Percentiles rank a stretch among this genome's conserved stretches.
phyloP scores from a whole-genome alignment of 2,113 vertebrate genomes.

The Gallinago media region DNA sequence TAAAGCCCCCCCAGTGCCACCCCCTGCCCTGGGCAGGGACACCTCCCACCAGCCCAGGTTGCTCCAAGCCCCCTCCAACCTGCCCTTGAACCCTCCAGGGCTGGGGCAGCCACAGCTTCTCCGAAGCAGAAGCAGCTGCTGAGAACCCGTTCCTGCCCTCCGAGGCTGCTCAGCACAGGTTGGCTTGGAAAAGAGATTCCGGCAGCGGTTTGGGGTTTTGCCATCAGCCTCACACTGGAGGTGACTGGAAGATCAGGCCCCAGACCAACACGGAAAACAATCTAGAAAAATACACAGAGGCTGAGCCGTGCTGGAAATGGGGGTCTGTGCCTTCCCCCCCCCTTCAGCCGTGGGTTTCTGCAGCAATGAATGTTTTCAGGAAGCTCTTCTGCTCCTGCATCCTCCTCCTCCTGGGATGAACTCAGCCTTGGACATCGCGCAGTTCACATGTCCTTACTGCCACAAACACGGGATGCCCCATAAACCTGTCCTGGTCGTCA shows the following conservation, averaged over 20 bases:
- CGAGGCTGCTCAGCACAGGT: neutral
- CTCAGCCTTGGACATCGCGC: neutral
- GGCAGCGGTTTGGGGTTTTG: neutral
- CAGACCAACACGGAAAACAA: neutral
- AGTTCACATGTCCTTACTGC: neutral
- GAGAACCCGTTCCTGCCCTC: neutral
- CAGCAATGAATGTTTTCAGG: neutral
- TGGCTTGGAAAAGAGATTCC: neutral
- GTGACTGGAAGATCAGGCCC: neutral
- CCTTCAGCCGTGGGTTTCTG: accelerated
- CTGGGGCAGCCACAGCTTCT: too few relatives aligned
- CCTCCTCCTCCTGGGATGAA: neutral
- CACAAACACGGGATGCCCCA: neutral
- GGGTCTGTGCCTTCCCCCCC: neutral
- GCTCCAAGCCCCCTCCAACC: neutral
- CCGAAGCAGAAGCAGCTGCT: neutral
- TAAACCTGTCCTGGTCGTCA: neutral
- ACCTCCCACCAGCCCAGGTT: too few relatives aligned
- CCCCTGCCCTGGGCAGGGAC: too few relatives aligned
- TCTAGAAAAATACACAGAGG: neutral
- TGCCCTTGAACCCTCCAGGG: neutral
- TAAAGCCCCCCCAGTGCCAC: too few relatives aligned
- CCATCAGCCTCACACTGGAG: neutral
- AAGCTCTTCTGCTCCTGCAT: neutral
- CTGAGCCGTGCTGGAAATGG: accelerated